A percentile compares a stretch with the other conserved stretches of the same genome.
phyloP scores from a whole-genome alignment of 2,888 invertebrate genomes.

The Notodonta ziczac region DNA sequence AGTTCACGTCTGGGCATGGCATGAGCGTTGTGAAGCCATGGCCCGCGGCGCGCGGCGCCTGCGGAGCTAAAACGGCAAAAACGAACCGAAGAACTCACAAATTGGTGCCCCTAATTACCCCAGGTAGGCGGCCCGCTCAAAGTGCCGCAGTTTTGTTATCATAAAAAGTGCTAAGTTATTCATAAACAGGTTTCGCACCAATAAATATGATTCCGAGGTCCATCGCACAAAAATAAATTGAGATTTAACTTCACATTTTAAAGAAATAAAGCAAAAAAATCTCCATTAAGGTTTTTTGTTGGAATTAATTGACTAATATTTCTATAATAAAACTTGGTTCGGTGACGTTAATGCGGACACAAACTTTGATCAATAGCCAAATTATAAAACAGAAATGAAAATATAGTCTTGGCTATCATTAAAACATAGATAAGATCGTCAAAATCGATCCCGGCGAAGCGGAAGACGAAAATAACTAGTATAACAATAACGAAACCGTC shows the following conservation, averaged over 20 bases:
- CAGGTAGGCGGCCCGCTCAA: conserved; percentile 67
- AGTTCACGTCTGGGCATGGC: conserved; percentile 36
- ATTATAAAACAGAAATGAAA: not conserved
- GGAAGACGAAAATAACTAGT: conserved; percentile 32
- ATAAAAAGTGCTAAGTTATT: conserved; percentile 69
- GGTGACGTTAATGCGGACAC: not conserved
- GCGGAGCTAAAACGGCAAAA: conserved; percentile 50
- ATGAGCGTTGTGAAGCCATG: conserved; percentile 26
- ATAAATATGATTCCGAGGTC: conserved; percentile 49
- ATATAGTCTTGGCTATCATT: conserved; percentile 20
- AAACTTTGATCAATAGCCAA: not conserved
- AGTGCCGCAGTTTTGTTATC: conserved; percentile 45
- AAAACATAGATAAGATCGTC: conserved; percentile 30
- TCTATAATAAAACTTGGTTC: not conserved
- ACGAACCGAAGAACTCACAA: conserved; percentile 55
- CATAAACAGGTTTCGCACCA: conserved; percentile 48
- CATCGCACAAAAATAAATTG: conserved; percentile 39
- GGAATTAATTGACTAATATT: conserved; percentile 2
- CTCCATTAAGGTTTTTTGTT: not conserved
- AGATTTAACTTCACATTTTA: conserved; percentile 19
- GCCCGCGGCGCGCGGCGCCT: conserved; percentile 45
- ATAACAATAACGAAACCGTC: conserved; percentile 45
- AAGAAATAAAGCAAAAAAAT: conserved; percentile 3
- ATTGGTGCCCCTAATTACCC: conserved; percentile 70
- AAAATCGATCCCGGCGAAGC: conserved; percentile 29